phyloP scores from a whole-genome alignment of 2,113 vertebrate genomes.

The Galbula dea region DNA sequence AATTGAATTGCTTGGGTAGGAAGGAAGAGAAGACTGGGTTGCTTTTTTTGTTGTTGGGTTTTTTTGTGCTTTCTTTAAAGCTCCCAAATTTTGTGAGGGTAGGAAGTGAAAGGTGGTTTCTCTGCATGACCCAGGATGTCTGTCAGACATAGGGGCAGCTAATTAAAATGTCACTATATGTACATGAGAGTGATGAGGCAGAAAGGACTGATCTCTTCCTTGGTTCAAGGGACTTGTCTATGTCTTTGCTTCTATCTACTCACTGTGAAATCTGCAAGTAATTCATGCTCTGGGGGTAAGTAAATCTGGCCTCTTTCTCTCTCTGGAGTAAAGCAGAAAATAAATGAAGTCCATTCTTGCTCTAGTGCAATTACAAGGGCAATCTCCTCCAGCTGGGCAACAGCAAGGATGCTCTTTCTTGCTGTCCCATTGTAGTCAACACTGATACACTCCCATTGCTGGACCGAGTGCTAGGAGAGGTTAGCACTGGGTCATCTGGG shows the following conservation, averaged over 20 bases:
- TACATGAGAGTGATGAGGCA: neutral
- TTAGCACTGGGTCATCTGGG: neutral
- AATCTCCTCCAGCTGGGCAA: neutral
- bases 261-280: neutral
- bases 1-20: conserved; percentile 68
- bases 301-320: neutral
- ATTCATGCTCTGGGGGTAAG: neutral
- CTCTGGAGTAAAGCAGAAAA: neutral
- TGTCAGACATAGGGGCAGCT: neutral
- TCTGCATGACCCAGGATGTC: neutral
- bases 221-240: neutral
- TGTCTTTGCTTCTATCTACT: neutral
- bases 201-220: neutral
- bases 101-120: neutral
- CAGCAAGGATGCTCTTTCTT: neutral
- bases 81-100: neutral
- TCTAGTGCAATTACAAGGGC: neutral
- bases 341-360: neutral
- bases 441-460: fast-evolving
- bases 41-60: neutral
- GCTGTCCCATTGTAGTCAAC: neutral
- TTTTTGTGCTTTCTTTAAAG: neutral
- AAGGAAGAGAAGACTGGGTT: neutral
- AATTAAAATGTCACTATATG: conserved; percentile 49
- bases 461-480: neutral